Conservation (phyloP, 2,888 invertebrate genomes). For the Thereva unica region DNA sequence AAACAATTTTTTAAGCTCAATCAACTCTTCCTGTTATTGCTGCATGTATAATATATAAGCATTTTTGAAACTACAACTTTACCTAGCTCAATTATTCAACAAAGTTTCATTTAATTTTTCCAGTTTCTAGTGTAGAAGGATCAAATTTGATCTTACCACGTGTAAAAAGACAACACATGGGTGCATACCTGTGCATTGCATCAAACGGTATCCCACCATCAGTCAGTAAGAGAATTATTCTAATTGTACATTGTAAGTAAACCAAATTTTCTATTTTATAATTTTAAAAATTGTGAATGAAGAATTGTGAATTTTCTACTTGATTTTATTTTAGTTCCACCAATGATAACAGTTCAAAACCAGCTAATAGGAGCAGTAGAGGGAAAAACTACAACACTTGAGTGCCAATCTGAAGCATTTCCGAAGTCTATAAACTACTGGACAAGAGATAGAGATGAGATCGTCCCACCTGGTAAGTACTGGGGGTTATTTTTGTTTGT, state of each 20-base stretch:
- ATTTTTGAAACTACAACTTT: neutral
- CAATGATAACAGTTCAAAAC: slow-evolving; percentile 82
- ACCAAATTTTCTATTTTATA: neutral
- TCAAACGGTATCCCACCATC: slow-evolving; percentile 85
- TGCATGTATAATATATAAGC: neutral
- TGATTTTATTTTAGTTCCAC: slow-evolving; percentile 68
- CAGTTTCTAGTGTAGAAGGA: slow-evolving; percentile 70
- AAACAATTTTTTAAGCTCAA: neutral
- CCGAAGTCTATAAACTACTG: slow-evolving; percentile 88
- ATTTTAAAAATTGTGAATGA: too few relatives aligned
- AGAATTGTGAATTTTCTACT: too few relatives aligned
- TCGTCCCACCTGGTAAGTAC: slow-evolving; percentile 73
- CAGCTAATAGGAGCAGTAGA: slow-evolving; percentile 80
- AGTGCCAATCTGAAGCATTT: slow-evolving; percentile 82
- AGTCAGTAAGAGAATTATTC: slow-evolving; percentile 84
- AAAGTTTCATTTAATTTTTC: slow-evolving; percentile 45
- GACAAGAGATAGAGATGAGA: slow-evolving; percentile 73
- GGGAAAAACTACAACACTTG: slow-evolving; percentile 74
- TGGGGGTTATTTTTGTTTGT: neutral
- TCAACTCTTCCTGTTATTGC: neutral
- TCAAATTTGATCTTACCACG: slow-evolving; percentile 69
- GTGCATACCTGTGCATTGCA: slow-evolving; percentile 79
- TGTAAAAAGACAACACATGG: slow-evolving; percentile 78
- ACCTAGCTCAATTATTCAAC: neutral
- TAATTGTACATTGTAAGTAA: slow-evolving; percentile 79